phyloP scores from a whole-genome alignment of 2,888 invertebrate genomes.

The Sinodicranocentrus sp. region DNA sequence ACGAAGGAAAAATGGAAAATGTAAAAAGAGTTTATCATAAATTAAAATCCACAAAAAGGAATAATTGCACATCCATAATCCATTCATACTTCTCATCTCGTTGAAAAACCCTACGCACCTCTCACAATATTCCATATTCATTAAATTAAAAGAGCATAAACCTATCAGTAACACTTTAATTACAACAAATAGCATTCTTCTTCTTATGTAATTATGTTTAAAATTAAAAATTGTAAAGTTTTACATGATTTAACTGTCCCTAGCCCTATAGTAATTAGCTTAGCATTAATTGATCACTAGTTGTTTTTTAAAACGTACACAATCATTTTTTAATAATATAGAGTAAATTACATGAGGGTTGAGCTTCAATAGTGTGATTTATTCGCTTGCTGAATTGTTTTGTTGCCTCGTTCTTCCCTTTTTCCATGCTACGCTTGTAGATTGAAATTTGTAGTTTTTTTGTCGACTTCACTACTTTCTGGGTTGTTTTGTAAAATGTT shows the following conservation, averaged over 20 bases:
- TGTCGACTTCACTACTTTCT: too few relatives aligned
- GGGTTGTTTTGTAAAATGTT: too few relatives aligned
- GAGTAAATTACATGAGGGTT: slow-evolving; percentile 71
- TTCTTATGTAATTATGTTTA: background rate
- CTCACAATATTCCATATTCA: slow-evolving; percentile 1
- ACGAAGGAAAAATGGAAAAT: too few relatives aligned
- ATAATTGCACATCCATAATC: too few relatives aligned
- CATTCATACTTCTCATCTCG: slow-evolving; percentile 9
- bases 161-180: background rate
- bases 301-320: slow-evolving; percentile 49
- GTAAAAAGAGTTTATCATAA: too few relatives aligned
- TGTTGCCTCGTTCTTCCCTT: slow-evolving; percentile 15
- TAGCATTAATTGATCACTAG: slow-evolving; percentile 49
- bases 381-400: slow-evolving; percentile 4
- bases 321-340: slow-evolving; percentile 51
- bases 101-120: slow-evolving; percentile 8
- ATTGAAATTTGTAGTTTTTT: too few relatives aligned
- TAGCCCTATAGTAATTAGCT: background rate
- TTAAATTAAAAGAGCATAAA: too few relatives aligned
- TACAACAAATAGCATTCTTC: slow-evolving; percentile 32
- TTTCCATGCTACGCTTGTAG: too few relatives aligned
- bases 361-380: slow-evolving; percentile 69
- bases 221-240: slow-evolving; percentile 22
- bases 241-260: slow-evolving; percentile 26
- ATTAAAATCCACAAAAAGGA: background rate